Base-by-base conservation (phyloP, 2,797 vertebrate species). In the Anguilla anguilla region DNA sequence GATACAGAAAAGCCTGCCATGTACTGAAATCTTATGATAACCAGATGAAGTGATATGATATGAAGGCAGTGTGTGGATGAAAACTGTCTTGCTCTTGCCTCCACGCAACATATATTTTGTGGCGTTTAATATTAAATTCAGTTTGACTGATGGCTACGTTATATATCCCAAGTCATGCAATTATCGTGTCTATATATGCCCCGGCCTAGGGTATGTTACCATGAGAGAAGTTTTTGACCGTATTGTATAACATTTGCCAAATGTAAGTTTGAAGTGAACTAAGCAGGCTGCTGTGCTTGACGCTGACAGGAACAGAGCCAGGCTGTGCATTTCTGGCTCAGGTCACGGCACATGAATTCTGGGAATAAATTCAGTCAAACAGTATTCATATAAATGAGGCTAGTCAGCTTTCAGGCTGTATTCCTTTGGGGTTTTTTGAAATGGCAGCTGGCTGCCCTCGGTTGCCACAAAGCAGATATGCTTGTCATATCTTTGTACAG, bases 401-500 rank as follows among this genome's bases (percentile, higher is more conserved):
- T 46, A 74, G 69, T 31, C 31, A 17, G 74, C 35, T 79, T 79
- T 79, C 74, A 79, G 74, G 74, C 39, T 6, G 17, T 79, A 39
- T 79, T 46, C 74, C 74, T 79, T 6, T 15, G 74, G 74, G 74
- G 72, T 31, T 15, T 2, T 79, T 79, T 15, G 3, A 17, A 79
- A 25, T 79, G 74, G 74, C 35, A 39, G 39, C 74, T 43, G 11
- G 39, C 74, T 43, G 74, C 74, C 74, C 74, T 79, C 5, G 5
- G 39, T 22, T 79, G 74, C 74, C 39, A 79, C 74, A 79, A 77
- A 77, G 28, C 72, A 77, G 72, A 46, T 79, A 79, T 46, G 35
- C 74, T 79, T 79, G 74, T 79, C 35, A 79, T 79, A 79, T 46
- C 15, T 79, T 79, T 79, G 74, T 79, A 79, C 39, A 79, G 74